Percentiles rank a stretch among this genome's conserved stretches.
Evolutionary conservation across 2,797 vertebrate species (phyloP).

Genomic region (Thaleichthys pacificus): DNA sequence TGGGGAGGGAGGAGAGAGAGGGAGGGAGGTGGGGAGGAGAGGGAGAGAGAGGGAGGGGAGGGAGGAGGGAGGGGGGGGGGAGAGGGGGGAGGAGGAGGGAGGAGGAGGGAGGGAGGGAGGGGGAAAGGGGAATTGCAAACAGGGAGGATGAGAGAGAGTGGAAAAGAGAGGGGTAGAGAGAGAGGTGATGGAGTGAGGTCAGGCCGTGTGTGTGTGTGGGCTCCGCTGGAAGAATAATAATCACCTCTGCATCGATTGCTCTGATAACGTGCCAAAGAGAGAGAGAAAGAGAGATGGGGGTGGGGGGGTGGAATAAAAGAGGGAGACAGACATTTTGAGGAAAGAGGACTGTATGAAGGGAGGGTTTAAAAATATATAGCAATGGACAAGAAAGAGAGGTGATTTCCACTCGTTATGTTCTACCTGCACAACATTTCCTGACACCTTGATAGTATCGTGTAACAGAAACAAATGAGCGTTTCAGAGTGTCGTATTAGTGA

Average conservation of each 20-base stretch:
- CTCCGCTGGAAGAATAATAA: constrained; percentile 70
- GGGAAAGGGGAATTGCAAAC: constrained; percentile 22
- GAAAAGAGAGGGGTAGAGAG: constrained; percentile 21
- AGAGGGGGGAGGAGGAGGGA: constrained; percentile 19
- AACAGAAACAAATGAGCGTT: no score
- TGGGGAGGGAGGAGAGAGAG: constrained; percentile 17
- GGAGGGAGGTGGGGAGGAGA: constrained; percentile 6
- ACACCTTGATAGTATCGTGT: not conserved
- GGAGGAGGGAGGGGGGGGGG: constrained; percentile 2
- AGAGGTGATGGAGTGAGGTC: constrained; percentile 59
- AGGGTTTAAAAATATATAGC: constrained; percentile 57
- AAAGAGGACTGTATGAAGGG: constrained; percentile 1
- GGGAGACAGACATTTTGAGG: not conserved
- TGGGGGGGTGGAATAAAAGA: not conserved
- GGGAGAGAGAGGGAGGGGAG: no score
- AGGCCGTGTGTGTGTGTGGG: constrained; percentile 54
- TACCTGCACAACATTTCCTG: not conserved
- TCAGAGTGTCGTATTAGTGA: no score
- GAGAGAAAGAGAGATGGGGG: constrained; percentile 26
- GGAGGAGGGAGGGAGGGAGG: not conserved
- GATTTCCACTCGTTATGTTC: not conserved
- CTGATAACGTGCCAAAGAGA: constrained; percentile 61
- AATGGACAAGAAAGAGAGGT: constrained; percentile 19
- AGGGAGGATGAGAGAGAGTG: constrained; percentile 10
- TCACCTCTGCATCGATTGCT: constrained; percentile 68